Evolutionary conservation across 2,113 vertebrate genomes (phyloP).

Genomic region (Bagarius yarrelli): DNA sequence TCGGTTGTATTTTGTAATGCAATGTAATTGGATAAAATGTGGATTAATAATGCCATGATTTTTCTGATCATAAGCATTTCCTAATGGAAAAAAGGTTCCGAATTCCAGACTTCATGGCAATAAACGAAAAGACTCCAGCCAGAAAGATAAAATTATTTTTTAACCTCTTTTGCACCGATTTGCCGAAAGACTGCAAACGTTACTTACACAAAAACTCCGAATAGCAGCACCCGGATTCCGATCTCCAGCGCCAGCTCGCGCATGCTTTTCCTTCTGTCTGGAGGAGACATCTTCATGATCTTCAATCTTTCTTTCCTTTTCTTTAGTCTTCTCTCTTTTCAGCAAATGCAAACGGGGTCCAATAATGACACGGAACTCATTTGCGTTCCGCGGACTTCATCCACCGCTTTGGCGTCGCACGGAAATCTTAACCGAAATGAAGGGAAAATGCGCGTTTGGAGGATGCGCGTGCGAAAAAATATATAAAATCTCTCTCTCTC

Average conservation of each 20-base stretch:
- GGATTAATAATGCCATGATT: not conserved
- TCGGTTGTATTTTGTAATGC: too few relatives aligned
- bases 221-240: slow-evolving; percentile 73
- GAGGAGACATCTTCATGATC: slow-evolving; percentile 72
- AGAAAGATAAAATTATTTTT: too few relatives aligned
- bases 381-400: not conserved
- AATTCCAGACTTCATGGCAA: too few relatives aligned
- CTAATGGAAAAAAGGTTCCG: not conserved
- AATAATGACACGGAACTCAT: slow-evolving; percentile 7
- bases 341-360: slow-evolving; percentile 33
- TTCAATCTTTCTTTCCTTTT: slow-evolving; percentile 26
- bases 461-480: not conserved
- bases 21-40: not conserved
- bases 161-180: not conserved
- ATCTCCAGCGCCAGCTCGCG: slow-evolving; percentile 72
- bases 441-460: not conserved
- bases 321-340: slow-evolving; percentile 52
- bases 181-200: not conserved
- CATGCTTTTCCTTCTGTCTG: slow-evolving; percentile 72
- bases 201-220: slow-evolving; percentile 81
- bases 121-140: too few relatives aligned
- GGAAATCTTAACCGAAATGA: not conserved
- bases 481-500: too few relatives aligned
- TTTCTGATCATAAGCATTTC: not conserved
- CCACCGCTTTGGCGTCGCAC: not conserved